phyloP scores from a whole-genome alignment of 2,113 vertebrate species.

The Prunella fulvescens region DNA sequence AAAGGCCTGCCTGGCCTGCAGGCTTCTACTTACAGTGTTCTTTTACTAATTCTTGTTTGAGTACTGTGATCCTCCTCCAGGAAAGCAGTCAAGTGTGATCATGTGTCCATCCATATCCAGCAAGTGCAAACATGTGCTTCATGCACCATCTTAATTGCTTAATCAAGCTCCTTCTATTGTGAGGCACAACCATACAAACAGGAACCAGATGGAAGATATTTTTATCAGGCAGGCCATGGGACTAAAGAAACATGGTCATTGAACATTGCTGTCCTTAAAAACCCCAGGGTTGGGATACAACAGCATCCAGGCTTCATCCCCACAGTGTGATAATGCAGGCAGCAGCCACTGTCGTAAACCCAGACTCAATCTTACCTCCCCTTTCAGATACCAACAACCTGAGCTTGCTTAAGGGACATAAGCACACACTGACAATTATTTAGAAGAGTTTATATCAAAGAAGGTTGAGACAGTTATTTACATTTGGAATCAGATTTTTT shows the following conservation, averaged over 20 bases:
- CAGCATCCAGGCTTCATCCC: background rate
- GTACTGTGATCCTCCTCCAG: background rate
- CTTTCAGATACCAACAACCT: background rate
- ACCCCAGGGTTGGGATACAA: background rate
- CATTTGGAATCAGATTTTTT: background rate
- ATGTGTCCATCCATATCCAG: background rate
- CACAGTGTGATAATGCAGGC: background rate
- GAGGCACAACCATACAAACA: background rate
- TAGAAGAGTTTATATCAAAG: background rate
- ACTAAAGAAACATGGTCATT: background rate
- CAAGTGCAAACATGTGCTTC: background rate
- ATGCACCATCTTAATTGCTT: slow-evolving; percentile 7
- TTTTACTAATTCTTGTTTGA: background rate
- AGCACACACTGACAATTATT: background rate
- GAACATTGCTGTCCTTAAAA: background rate
- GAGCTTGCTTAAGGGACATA: background rate
- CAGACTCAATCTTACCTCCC: background rate
- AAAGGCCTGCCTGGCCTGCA: background rate
- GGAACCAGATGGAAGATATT: slow-evolving; percentile 36
- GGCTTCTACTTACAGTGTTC: background rate
- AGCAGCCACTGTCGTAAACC: background rate
- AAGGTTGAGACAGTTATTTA: background rate
- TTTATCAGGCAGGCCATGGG: background rate
- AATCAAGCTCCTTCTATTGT: slow-evolving; percentile 1
- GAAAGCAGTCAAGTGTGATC: background rate